Base-by-base conservation (phyloP, 1,140 invertebrate genomes). In the Calycopis cecrops region DNA sequence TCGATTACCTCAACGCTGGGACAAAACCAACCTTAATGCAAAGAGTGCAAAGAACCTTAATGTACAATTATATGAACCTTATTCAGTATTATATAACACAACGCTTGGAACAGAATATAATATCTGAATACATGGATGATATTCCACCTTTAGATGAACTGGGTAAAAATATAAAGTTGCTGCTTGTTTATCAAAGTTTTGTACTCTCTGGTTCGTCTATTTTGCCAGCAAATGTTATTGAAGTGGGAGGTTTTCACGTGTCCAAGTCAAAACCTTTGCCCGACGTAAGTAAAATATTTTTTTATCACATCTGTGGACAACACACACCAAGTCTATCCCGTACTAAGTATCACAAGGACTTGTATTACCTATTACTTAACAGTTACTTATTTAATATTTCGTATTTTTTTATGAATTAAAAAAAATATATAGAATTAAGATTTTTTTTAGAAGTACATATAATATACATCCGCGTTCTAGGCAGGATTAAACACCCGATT, bases 241-340 rank as follows among this genome's bases (percentile, higher is more conserved):
- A 94, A 83, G 81, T 94, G 16, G 91, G 90, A 7, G 92, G 92
- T 6, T 88, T 93, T 62, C 92, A 93, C 62, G 85, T 92, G 35
- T 74, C 75, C 49, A 75, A 91, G 60, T 67, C 90, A 0, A 90
- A 92, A 57, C 68, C 83, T 9, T 59, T 93, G 49, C 83, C 88
- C 9, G 51, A 85, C 52, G 90, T 91, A 79, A 87, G 76, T 76
- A n/a, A n/a, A n/a, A n/a, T n/a, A n/a, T n/a, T n/a, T n/a, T n/a
- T n/a, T n/a, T n/a, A n/a, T n/a, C n/a, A n/a, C n/a, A n/a, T n/a
- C n/a, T n/a, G n/a, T n/a, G n/a, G n/a, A n/a, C n/a, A n/a, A n/a
- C n/a, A n/a, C n/a, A n/a, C n/a, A n/a, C n/a, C n/a, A n/a, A n/a
- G n/a, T n/a, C n/a, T n/a, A n/a, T n/a, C n/a, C n/a, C n/a, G n/a